Percentiles rank a stretch among this genome's conserved stretches.
Conservation (phyloP, 2,113 vertebrate genomes). For the Petroica traversi region DNA sequence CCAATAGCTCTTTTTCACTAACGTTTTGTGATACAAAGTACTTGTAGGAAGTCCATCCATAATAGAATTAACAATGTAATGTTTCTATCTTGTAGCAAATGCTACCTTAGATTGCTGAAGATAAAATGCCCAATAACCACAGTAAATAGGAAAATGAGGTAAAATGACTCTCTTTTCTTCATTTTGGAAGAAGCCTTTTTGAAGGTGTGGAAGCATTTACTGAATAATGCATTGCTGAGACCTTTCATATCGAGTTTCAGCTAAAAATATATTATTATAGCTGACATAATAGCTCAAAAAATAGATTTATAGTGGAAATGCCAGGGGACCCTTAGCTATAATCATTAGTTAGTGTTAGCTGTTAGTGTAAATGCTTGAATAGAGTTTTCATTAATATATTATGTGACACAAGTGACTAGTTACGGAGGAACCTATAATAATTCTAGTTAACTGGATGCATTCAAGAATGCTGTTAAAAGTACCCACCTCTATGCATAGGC, state of each 20-base stretch:
- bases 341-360: too few species aligned
- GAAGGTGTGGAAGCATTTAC: background rate
- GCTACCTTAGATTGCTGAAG: background rate
- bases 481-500: background rate
- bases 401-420: slow-evolving; percentile 17
- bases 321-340: background rate
- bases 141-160: background rate
- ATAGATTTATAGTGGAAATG: slow-evolving; percentile 1
- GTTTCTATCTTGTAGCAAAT: background rate
- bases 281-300: background rate
- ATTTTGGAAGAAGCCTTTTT: background rate
- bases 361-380: slow-evolving; percentile 19
- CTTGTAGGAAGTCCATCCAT: background rate
- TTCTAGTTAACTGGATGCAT: background rate
- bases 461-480: background rate
- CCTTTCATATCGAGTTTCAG: background rate
- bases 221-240: background rate
- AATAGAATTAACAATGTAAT: background rate
- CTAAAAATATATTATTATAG: background rate
- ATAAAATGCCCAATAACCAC: background rate
- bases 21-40: fast-evolving
- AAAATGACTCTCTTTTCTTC: background rate
- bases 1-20: background rate
- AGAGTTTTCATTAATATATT: slow-evolving; percentile 24
- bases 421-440: background rate